Percentiles rank a stretch among this genome's conserved stretches.
Evolutionary conservation across 2,888 invertebrate genomes (phyloP).

Genomic region (Oscheius sp.): DNA sequence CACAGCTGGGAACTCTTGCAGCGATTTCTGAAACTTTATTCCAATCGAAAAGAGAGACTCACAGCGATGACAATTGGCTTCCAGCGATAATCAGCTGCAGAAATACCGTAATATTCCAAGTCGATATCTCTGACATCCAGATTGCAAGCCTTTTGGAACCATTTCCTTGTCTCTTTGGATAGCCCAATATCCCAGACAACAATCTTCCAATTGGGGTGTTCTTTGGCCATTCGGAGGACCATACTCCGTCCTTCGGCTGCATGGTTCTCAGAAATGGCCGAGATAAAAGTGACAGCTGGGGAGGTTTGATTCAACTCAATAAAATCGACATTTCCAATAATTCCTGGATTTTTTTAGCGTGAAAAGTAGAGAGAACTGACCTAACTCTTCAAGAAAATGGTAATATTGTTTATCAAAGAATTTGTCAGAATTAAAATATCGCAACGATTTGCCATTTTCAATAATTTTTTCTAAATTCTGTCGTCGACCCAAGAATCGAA

Average conservation of each 20-base stretch:
- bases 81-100: neutral
- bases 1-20: neutral
- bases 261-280: conserved; percentile 6
- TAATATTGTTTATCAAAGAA: neutral
- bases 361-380: neutral
- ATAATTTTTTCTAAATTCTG: no score
- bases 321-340: neutral
- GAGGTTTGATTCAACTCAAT: neutral
- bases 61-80: neutral
- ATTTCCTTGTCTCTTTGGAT: neutral
- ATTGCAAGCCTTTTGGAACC: conserved; percentile 13
- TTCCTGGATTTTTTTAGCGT: neutral
- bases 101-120: neutral
- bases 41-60: no score
- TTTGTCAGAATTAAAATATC: neutral
- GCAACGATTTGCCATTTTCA: no score
- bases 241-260: conserved; percentile 5
- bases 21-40: neutral
- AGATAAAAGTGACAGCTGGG: neutral
- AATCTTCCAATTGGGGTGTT: neutral
- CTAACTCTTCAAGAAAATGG: neutral
- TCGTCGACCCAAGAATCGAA: no score
- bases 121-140: conserved; percentile 3
- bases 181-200: conserved; percentile 7
- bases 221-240: neutral